These are phyloP conservation scores for Mormoops blainvillei DNA, from an alignment of 2,113 vertebrate species.

Conservation along the genomic window DNA sequence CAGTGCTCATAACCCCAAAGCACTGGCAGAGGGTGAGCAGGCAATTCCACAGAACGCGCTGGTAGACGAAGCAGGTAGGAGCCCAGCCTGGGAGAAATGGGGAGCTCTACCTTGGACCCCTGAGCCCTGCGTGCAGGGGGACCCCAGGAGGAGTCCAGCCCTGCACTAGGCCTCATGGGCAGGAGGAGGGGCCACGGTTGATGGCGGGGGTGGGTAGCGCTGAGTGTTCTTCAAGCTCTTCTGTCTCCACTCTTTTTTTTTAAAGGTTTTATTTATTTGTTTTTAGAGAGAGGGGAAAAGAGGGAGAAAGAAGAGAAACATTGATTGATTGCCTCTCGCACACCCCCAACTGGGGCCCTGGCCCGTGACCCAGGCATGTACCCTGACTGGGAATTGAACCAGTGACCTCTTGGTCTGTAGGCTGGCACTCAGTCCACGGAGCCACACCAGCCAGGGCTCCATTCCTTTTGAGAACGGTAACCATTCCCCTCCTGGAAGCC, in stretches of 20 bases:
- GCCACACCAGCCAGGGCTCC: neutral
- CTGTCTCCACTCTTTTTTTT: neutral
- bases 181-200: neutral
- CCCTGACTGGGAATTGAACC: too few species aligned
- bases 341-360: too few species aligned
- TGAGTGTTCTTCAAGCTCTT: neutral
- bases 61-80: neutral
- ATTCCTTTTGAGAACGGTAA: neutral
- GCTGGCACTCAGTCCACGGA: too few species aligned
- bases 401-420: too few species aligned
- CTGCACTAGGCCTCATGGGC: neutral
- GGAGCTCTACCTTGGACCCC: neutral
- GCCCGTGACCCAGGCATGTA: too few species aligned
- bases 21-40: neutral
- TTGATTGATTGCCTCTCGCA: too few species aligned
- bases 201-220: neutral
- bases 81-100: neutral
- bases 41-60: accelerated
- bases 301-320: too few species aligned
- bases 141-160: accelerated
- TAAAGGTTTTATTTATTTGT: too few species aligned
- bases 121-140: neutral
- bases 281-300: too few species aligned
- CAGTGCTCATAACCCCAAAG: neutral
- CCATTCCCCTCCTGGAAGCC: neutral